These are phyloP conservation scores for Cyprinella venusta DNA, from an alignment of 2,797 vertebrate species.

Conservation along the genomic window DNA sequence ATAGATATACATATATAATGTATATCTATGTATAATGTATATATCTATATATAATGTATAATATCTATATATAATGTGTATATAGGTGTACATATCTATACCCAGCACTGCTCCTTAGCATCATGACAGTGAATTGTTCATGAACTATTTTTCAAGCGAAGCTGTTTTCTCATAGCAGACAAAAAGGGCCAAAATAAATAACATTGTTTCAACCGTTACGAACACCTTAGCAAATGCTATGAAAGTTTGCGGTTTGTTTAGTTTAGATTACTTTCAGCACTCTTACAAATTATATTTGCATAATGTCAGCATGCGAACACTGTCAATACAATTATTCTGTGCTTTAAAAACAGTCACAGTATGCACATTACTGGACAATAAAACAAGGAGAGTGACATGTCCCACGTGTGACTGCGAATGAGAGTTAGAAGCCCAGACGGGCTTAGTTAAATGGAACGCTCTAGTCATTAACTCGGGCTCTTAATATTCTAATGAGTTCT, in stretches of 20 bases:
- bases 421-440: conserved; percentile 25
- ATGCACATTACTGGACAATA: background rate
- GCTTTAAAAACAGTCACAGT: background rate
- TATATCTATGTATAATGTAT: too few species aligned
- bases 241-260: background rate
- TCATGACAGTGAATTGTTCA: background rate
- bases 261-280: background rate
- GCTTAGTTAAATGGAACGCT: conserved; percentile 18
- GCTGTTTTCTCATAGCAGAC: background rate
- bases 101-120: background rate
- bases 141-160: background rate
- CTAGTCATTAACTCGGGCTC: conserved; percentile 41
- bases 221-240: background rate
- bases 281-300: background rate
- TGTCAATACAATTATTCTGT: background rate
- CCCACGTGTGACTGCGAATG: conserved; percentile 28
- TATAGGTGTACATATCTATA: too few species aligned
- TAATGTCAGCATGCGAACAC: background rate
- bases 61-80: too few species aligned
- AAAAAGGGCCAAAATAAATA: background rate
- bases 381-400: background rate
- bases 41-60: too few species aligned
- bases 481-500: conserved; percentile 51
- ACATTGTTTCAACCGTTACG: background rate
- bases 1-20: too few species aligned